Conservation (phyloP, 2,888 invertebrate genomes). For the Drosophila austrosaltans region DNA sequence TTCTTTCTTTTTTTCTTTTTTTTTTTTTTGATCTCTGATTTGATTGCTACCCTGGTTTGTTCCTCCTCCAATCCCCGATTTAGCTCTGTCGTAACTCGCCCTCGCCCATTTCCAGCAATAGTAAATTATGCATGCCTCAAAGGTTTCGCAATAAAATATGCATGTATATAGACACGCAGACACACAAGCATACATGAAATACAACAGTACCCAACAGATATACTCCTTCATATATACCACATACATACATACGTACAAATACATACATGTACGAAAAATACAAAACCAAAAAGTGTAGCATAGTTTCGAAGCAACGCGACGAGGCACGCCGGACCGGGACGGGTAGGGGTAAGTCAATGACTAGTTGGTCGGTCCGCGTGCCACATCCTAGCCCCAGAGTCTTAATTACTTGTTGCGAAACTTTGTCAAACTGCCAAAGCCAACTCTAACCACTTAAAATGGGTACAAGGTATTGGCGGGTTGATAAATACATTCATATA, state of each 20-base stretch:
- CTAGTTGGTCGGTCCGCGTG: slow-evolving; percentile 4
- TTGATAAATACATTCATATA: background rate
- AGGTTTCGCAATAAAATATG: slow-evolving; percentile 41
- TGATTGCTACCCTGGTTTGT: slow-evolving; percentile 14
- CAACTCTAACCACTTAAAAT: slow-evolving; percentile 17
- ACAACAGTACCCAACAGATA: background rate
- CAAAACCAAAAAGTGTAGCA: slow-evolving; percentile 17
- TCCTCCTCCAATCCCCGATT: background rate
- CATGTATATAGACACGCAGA: slow-evolving; percentile 14
- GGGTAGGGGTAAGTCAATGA: background rate
- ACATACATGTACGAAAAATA: background rate
- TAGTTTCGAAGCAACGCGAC: slow-evolving; percentile 15
- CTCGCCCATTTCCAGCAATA: slow-evolving; percentile 7
- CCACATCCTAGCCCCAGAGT: slow-evolving; percentile 14
- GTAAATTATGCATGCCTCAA: slow-evolving; percentile 62
- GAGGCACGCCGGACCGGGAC: background rate
- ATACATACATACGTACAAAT: background rate
- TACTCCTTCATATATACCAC: background rate
- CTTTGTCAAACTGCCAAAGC: slow-evolving; percentile 16
- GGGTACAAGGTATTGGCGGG: slow-evolving; percentile 13
- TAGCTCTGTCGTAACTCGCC: background rate
- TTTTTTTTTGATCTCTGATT: slow-evolving; percentile 21
- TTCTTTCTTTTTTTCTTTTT: no score
- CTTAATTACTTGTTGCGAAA: slow-evolving; percentile 35
- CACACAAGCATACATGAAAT: slow-evolving; percentile 14